These are phyloP conservation scores for Heterohyrax brucei DNA, from an alignment of 2,797 vertebrate genomes.

Conservation along the genomic window DNA sequence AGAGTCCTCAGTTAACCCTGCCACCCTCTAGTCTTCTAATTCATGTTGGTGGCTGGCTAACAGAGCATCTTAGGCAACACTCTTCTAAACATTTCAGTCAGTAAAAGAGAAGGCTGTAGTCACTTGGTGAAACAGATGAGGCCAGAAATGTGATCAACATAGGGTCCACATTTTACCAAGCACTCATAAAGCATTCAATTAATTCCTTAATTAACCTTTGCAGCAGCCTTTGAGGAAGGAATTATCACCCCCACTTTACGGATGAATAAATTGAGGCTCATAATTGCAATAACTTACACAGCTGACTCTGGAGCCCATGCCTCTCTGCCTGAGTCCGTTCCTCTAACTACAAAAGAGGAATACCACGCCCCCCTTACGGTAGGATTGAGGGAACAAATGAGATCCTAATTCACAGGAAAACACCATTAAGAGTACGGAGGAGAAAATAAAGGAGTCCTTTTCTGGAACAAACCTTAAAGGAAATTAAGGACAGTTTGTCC, in stretches of 20 bases:
- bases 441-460: not conserved
- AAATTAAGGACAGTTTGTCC: not conserved
- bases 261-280: not conserved
- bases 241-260: not conserved
- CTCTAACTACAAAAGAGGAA: not conserved
- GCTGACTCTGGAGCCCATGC: not conserved
- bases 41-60: not conserved
- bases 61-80: not conserved
- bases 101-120: not conserved
- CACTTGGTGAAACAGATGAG: not conserved
- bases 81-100: not conserved
- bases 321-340: not conserved
- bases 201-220: not conserved
- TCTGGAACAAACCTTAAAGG: not conserved
- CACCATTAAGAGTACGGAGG: not conserved
- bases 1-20: not conserved
- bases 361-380: not conserved
- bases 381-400: not conserved
- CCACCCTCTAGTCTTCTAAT: accelerated
- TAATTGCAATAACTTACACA: not conserved
- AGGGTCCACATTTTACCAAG: not conserved
- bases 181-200: not conserved
- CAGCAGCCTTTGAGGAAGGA: not conserved
- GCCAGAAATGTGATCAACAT: not conserved
- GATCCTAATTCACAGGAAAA: not conserved